Base-by-base conservation (phyloP, 2,113 vertebrate genomes). In the Quiscalus mexicanus region DNA sequence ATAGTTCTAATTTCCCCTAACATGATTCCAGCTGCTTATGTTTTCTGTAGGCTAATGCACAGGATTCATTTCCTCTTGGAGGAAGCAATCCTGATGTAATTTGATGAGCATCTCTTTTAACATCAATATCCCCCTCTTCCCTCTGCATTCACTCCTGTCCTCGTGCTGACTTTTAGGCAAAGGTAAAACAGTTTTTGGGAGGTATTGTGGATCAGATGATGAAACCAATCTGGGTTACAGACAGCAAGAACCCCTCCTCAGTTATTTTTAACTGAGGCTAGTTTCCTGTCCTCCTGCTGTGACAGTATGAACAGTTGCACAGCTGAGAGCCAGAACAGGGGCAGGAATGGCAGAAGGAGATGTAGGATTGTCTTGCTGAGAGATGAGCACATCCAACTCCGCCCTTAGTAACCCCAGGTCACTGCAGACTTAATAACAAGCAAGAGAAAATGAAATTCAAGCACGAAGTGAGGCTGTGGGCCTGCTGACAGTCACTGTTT, bases 31-130 rank as follows among this genome's bases (percentile, higher is more conserved):
- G 73, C 56, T 75, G 62, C 81, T 92, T 93, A 84, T 84, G 65
- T 94, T 95, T 95, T 95, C 93, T 94, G 91, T 82, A 91, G 69
- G 62, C 77, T 95, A 84, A 92, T 77, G 92, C 65, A 92, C 44
- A 84, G 84, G 68, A 71, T 60, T 56, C 52, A 82, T 84, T 97
- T 97, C 93, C 91, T 92, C 67, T 64, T 33, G 35, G 69, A 75
- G 93, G 69, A 96, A 96, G 81, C 64, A 81, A 64, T 71, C 56
- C 56, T 41, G 35, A 60, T 4, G 1, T 70, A 84, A 95, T 84
- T 86, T 47, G 64, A 81, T 81, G 64, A 93, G 64, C 63, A 59
- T 52, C 83, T 84, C 84, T 56, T 35, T 12, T 30, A 90, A 47
- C 42, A 86, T 55, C 68, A 42, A 35, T 69, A 88, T 41, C 27